Base-by-base conservation (phyloP, 2,888 invertebrate species). In the Siphonodentalium dalli region DNA sequence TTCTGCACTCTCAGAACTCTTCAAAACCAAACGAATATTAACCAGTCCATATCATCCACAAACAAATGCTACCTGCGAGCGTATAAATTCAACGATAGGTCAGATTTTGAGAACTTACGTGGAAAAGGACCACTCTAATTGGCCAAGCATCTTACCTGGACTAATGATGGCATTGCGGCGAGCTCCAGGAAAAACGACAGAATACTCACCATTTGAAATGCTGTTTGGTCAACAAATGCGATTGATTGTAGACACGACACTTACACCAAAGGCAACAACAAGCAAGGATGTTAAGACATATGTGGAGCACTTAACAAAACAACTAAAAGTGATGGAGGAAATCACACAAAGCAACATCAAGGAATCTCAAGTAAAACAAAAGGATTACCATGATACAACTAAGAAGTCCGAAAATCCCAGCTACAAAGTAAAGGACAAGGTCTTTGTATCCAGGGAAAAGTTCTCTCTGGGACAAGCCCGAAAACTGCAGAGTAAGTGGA, bases 161-260 rank as follows among this genome's bases (percentile, higher is more conserved):
- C 42, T 58, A 3, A 58, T 66, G 57, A 65, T 63, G 62, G 62
- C 66, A 29, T 33, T 66, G 20, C 24, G 65, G 8, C 47, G 43
- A 27, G 31, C 57, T 13, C 62, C 61, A n/a, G 53, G 42, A 21
- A 47, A 61, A 29, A 55, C 63, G 2, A 60, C 65, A 28, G 46
- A 48, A 8, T 55, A 57, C 13, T 58, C 59, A 5, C 58, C 61
- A 18, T 57, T 42, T 37, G 48, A 59, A 31, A 44, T 61, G 29
- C 29, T 63, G 18, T 65, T 63, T 41, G 58, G 62, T 3, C 52
- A 44, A 37, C 55, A 59, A 52, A 62, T 61, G 63, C 35, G 48
- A 21, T 13, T 54, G 6, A 54, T 51, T n/a, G 40, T 57, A 52
- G 61, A 61, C 42, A 51, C 51, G 15, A 21, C 42, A 21, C n/a